These are phyloP conservation scores for Glaucidium brasilianum DNA, from an alignment of 2,113 vertebrate genomes.

Conservation along the genomic window DNA sequence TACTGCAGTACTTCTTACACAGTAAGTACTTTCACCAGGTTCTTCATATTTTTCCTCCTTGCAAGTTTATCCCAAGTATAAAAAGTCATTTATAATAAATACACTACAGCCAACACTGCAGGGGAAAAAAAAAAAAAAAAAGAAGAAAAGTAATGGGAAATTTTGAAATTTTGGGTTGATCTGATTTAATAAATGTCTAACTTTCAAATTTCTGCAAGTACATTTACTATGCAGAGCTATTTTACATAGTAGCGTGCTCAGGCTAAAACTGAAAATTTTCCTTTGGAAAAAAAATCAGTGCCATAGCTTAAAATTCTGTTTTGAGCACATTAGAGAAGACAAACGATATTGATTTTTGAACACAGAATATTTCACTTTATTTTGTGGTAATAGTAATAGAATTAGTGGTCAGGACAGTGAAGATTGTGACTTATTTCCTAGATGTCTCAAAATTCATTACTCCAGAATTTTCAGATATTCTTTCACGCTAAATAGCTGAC, in stretches of 20 bases:
- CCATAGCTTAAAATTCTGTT: not conserved
- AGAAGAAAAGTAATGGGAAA: accelerated
- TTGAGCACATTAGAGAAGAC: not conserved
- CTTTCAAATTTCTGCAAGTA: not conserved
- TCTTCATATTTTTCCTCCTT: not conserved
- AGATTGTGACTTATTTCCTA: not conserved
- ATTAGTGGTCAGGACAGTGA: not conserved
- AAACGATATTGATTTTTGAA: not conserved
- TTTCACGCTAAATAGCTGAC: not conserved
- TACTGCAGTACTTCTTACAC: not conserved
- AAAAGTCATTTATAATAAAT: not conserved
- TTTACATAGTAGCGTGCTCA: not conserved
- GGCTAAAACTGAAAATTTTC: not conserved
- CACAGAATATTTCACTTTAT: not conserved
- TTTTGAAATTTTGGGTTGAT: not conserved
- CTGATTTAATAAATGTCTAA: not conserved
- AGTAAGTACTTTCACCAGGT: not conserved
- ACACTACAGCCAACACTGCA: not conserved
- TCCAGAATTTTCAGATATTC: not conserved
- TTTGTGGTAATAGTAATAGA: not conserved
- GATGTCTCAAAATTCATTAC: not conserved
- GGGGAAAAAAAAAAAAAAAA: not conserved
- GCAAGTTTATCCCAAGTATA: not conserved
- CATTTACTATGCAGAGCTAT: not conserved
- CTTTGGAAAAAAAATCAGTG: not conserved